These are phyloP conservation scores for Pelobates fuscus DNA, from an alignment of 2,113 vertebrate species.

Conservation along the genomic window DNA sequence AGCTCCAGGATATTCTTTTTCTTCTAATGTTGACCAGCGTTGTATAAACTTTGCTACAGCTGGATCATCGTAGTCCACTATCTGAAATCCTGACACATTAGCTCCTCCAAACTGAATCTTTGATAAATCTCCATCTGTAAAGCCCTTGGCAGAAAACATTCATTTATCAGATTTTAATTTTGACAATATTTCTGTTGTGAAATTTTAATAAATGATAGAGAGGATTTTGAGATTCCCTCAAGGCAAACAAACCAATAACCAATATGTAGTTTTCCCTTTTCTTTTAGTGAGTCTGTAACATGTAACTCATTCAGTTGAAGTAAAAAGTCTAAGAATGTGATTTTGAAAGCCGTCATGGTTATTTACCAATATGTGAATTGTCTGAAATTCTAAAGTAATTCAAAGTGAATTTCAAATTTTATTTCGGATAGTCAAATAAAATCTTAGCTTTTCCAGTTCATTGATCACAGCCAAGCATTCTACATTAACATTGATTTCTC, in stretches of 20 bases:
- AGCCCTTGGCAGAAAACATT: conserved; percentile 76
- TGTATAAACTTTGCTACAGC: conserved; percentile 96
- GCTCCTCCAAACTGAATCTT: conserved; percentile 98
- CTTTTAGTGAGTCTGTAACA: neutral
- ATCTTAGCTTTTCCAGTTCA: too few relatives aligned
- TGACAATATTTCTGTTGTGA: neutral
- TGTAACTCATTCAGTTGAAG: too few relatives aligned
- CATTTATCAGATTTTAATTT: conserved; percentile 9
- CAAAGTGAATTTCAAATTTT: too few relatives aligned
- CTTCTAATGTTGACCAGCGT: conserved; percentile 93
- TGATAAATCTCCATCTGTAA: conserved; percentile 92
- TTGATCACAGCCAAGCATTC: too few relatives aligned
- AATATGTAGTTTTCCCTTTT: conserved; percentile 16
- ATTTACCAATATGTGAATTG: too few relatives aligned
- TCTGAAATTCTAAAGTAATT: too few relatives aligned
- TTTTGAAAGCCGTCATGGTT: too few relatives aligned
- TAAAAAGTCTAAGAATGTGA: too few relatives aligned
- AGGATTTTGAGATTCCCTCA: neutral
- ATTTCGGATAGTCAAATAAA: too few relatives aligned
- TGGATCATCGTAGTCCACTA: conserved; percentile 96
- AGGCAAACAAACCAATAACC: conserved; percentile 23
- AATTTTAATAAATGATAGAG: conserved; percentile 18
- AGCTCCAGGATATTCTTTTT: conserved; percentile 96
- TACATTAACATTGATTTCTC: too few relatives aligned
- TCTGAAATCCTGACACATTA: conserved; percentile 98